phyloP scores from a whole-genome alignment of 2,797 vertebrate species.

The Bradypus variegatus region DNA sequence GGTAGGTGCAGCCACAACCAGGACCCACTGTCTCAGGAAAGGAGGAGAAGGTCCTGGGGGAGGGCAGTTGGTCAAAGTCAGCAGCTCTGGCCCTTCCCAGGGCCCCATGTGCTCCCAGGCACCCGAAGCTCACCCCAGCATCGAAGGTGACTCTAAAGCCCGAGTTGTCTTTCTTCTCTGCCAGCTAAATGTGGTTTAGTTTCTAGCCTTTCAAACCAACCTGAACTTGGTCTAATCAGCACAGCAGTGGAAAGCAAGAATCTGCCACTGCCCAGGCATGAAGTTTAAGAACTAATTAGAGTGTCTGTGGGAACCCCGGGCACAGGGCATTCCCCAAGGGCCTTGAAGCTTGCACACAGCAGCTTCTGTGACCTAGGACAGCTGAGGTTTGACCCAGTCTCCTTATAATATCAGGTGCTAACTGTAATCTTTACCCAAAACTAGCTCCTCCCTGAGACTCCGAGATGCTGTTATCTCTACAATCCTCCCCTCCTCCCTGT shows the following conservation, averaged over 20 bases:
- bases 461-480: too few species aligned
- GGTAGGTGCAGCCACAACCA: accelerated
- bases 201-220: background rate
- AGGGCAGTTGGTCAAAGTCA: background rate
- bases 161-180: background rate
- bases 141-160: background rate
- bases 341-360: too few species aligned
- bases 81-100: too few species aligned
- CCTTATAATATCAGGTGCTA: too few species aligned
- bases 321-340: too few species aligned
- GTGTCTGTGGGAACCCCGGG: background rate
- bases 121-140: background rate
- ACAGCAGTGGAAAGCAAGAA: background rate
- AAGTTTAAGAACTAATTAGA: background rate
- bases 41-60: background rate
- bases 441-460: too few species aligned
- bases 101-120: too few species aligned
- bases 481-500: too few species aligned
- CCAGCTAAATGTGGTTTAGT: background rate
- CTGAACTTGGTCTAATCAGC: background rate
- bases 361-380: too few species aligned
- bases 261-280: background rate
- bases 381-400: too few species aligned
- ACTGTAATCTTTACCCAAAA: too few species aligned
- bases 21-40: background rate